These are phyloP conservation scores for Cherax destructor DNA, from an alignment of 1,140 invertebrate species.

Conservation along the genomic window DNA sequence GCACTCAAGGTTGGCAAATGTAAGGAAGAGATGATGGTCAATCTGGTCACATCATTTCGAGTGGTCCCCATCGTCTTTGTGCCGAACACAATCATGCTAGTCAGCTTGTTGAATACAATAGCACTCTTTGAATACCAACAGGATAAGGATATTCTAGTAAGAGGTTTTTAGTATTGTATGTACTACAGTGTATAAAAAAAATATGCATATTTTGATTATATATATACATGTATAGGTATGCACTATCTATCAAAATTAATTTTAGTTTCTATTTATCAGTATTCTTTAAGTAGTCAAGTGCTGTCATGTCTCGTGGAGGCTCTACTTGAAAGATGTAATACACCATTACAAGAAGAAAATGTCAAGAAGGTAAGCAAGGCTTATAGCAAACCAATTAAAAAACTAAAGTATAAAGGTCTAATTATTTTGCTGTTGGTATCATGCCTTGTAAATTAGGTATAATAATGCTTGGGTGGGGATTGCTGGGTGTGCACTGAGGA, in stretches of 20 bases:
- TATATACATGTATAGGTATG: no score
- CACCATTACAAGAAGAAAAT: slow-evolving; percentile 30
- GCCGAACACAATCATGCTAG: slow-evolving; percentile 30
- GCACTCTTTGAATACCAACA: slow-evolving; percentile 18
- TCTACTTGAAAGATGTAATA: slow-evolving; percentile 20
- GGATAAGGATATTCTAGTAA: slow-evolving; percentile 7
- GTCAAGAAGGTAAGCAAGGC: slow-evolving; percentile 22
- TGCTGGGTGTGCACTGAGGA: no score
- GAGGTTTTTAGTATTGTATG: neutral
- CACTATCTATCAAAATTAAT: neutral
- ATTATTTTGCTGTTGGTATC: no score
- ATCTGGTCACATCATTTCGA: slow-evolving; percentile 9
- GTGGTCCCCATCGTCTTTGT: neutral
- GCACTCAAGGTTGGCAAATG: slow-evolving; percentile 38
- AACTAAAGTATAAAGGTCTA: no score
- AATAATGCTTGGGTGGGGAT: no score
- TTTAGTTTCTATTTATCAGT: neutral
- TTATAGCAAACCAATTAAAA: neutral
- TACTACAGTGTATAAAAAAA: no score
- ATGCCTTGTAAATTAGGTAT: no score
- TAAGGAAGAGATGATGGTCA: slow-evolving; percentile 47
- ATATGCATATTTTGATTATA: no score
- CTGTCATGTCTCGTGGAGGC: slow-evolving; percentile 16
- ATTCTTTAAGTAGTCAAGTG: neutral
- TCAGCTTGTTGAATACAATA: slow-evolving; percentile 28